Evolutionary conservation across 2,888 invertebrate species (phyloP), one percentile per base, ranked within the genome.

Genomic region (Sphaerophoria rueppellii): DNA sequence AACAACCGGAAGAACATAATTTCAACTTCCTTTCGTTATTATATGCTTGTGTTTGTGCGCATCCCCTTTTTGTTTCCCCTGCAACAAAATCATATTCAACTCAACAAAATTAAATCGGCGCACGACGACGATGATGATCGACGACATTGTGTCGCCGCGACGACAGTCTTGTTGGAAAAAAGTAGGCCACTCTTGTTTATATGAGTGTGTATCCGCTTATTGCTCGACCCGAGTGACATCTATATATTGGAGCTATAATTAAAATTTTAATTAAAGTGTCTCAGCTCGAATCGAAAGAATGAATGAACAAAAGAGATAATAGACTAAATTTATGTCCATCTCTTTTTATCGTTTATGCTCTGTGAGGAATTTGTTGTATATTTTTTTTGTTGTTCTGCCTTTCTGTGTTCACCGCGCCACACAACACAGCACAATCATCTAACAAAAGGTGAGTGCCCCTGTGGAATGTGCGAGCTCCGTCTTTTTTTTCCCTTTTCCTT

Each of bases 391-490:
- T 50, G 73, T 63, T 71, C 4, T 52, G 46, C n/a, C 70, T 73
- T 78, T 69, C 72, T 78, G 48, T 69, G 77, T 73, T 77, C 70
- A 16, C 69, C 73, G 73, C 77, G 43, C 54, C 40, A 37, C 50
- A 71, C 55, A 54, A 37, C 73, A 58, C 69, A 70, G 72, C 80
- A 61, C 67, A 82, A 40, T 73, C 48, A 81, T 65, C 65, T 78
- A 78, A 71, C 67, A 82, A 86, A 40, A 86, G 86, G 86, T 86
- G 86, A 86, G 82, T 86, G 86, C 82, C 77, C 85, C 82, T 74
- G 74, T 60, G 86, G 86, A 86, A 86, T 86, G 86, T 86, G 86
- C 86, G 81, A 82, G 71, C 77, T 82, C 55, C 58, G 71, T 82
- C 74, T 82, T n/a, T n/a, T 48, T 52, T 63, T 63, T 11, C 37